Evolutionary conservation across 1,140 invertebrate species (phyloP).

Genomic region (Dryas iulia): DNA sequence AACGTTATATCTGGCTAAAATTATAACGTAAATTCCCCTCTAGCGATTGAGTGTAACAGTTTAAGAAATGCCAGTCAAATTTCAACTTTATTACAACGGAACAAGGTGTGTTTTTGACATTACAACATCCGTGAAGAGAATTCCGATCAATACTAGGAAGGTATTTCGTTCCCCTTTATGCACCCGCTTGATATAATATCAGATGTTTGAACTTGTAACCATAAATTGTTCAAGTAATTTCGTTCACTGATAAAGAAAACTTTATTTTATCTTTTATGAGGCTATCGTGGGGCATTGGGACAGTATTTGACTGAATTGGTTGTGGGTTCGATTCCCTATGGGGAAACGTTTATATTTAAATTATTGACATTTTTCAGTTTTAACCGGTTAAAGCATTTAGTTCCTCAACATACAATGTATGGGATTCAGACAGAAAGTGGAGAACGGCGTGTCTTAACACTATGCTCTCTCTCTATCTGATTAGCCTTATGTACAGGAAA

Average conservation of each 20-base stretch:
- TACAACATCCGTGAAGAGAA: background rate
- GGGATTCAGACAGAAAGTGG: background rate
- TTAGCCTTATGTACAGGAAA: background rate
- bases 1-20: background rate
- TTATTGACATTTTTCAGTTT: no score
- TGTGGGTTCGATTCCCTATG: no score
- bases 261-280: background rate
- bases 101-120: background rate
- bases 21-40: background rate
- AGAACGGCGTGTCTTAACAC: background rate
- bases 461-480: background rate
- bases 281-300: no score
- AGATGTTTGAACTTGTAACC: background rate
- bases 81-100: background rate
- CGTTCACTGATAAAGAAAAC: background rate
- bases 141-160: conserved; percentile 13
- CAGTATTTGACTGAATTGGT: no score
- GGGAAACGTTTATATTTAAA: no score
- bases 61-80: background rate
- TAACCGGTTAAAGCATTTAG: no score
- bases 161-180: conserved; percentile 1
- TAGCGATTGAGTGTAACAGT: background rate
- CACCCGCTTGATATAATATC: background rate
- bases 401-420: background rate
- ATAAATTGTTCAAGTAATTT: background rate